Base-by-base conservation (phyloP, 2,797 vertebrate species). In the Heteromormyrus szaboi region DNA sequence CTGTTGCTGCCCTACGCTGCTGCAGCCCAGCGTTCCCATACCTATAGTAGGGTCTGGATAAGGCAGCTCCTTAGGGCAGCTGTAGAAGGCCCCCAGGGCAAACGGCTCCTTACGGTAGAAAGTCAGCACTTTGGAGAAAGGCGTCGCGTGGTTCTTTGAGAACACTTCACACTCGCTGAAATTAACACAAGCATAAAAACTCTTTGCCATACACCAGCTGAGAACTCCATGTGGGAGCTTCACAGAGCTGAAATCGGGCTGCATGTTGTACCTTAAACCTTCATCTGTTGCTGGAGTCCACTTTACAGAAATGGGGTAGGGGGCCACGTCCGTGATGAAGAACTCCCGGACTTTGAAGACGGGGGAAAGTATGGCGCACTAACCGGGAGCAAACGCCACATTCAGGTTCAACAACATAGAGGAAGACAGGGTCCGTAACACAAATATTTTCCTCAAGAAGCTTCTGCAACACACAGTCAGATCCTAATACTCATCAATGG, bases 301-400 rank as follows among this genome's bases (percentile, higher is more conserved):
- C 87, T 97, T 97, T 56, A 99, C 93, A 81, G 98, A 99, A 94
- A 99, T 95, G 81, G 98, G 94, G 88, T 97, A 99, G 0, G 97
- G 97, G 25, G 98, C 96, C 89, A 98, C 94, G 89, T 99, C 98
- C 81, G 98, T 99, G 91, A 99, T 99, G 91, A 97, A 99, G 93
- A 99, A 99, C 90, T 99, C 98, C 88, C 98, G 95, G 89, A 99
- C 98, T 98, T 99, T 99, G 95, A 99, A 99, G 22, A 98, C 98
- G 79, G 98, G 98, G 0, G 98, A 99, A 91, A 99, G 93, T 93
- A 99, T 99, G 1, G 98, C 98, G 93, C 98, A 99, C 98, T 99
- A 3, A 3, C 53, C 53, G 4, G 29, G 65, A 72, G 29, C 1
- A 14, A 37, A 37, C 12, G 29, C 11, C 29, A 33, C 2, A 46